These are phyloP conservation scores for Pseudocheirus occidentalis DNA, from an alignment of 2,797 vertebrate genomes.

Conservation along the genomic window DNA sequence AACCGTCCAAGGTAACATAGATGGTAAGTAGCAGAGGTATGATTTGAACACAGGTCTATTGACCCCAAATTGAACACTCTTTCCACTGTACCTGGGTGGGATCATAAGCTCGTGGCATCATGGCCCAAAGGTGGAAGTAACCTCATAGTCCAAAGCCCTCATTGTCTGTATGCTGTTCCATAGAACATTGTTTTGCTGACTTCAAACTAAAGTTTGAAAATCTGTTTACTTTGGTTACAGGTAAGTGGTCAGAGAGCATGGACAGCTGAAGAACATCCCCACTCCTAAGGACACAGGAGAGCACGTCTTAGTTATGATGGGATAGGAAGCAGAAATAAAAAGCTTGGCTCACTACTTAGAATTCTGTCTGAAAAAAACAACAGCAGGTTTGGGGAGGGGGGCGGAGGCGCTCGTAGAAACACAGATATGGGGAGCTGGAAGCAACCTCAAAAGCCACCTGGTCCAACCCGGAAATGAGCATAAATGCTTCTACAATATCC, in stretches of 20 bases:
- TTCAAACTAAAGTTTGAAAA: not conserved
- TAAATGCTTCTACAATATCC: not conserved
- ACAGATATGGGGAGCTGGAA: not conserved
- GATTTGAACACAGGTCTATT: not conserved
- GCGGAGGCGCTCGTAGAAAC: not conserved
- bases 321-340: not conserved
- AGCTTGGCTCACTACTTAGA: not conserved
- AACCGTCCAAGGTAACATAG: not conserved
- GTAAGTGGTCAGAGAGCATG: not conserved
- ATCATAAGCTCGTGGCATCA: not conserved
- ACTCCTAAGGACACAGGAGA: not conserved
- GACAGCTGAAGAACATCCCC: not conserved
- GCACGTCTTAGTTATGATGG: not conserved
- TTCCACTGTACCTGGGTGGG: not conserved
- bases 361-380: not conserved
- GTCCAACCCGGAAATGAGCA: not conserved
- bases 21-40: not conserved
- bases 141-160: not conserved
- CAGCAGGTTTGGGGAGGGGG: not conserved
- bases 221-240: not conserved
- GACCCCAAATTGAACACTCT: not conserved
- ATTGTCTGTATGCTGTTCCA: not conserved
- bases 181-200: not conserved
- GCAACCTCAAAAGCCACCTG: not conserved
- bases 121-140: not conserved